Conservation (phyloP, 2,797 vertebrate species). For the Lemur catta region DNA sequence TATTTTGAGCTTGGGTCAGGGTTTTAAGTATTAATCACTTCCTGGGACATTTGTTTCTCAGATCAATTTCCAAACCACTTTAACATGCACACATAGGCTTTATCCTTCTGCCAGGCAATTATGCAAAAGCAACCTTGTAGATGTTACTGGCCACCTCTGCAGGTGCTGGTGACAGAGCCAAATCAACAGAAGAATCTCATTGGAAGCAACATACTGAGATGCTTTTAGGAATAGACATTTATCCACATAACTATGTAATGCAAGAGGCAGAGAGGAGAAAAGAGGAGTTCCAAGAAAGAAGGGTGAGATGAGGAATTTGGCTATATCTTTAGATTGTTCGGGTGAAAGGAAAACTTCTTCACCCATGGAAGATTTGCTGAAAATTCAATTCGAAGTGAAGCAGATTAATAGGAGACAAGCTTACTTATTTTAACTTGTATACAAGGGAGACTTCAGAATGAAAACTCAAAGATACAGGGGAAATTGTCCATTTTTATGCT, state of each 20-base stretch:
- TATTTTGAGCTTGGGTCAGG: constrained; percentile 4
- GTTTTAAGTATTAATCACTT: constrained; percentile 61
- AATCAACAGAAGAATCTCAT: neutral
- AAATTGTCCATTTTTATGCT: neutral
- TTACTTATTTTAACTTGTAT: neutral
- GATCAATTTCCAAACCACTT: constrained; percentile 39
- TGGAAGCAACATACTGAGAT: constrained; percentile 9
- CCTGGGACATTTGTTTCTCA: constrained; percentile 23
- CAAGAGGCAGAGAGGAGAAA: neutral
- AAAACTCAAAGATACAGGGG: neutral
- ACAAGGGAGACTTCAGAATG: neutral
- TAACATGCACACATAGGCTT: neutral
- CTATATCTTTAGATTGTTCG: neutral
- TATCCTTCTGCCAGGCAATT: neutral
- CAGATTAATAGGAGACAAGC: neutral
- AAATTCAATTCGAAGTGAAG: neutral
- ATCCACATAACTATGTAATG: neutral
- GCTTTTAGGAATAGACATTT: neutral
- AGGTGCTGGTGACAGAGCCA: neutral
- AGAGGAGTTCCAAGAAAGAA: neutral
- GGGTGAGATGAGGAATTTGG: neutral
- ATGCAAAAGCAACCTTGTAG: neutral
- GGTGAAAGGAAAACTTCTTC: neutral
- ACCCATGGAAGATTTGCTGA: neutral
- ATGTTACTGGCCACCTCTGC: constrained; percentile 1